Conservation (phyloP, 1,140 invertebrate genomes). For the Drosophila sproati region DNA sequence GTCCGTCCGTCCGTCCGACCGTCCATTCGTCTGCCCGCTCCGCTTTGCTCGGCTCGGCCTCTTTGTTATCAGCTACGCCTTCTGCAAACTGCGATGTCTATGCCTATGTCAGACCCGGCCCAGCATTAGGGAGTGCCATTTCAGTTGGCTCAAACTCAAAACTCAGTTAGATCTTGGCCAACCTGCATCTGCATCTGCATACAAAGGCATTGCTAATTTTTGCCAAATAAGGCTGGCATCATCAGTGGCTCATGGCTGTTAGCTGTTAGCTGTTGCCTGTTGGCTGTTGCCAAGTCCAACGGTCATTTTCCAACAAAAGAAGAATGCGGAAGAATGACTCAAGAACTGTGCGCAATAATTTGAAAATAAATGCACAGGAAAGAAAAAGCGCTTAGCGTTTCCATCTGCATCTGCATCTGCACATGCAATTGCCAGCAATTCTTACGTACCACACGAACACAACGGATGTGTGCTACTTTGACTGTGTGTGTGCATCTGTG, state of each 20-base stretch:
- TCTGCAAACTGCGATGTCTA: conserved; percentile 22
- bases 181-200: conserved; percentile 50
- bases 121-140: conserved; percentile 40
- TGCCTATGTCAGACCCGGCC: not conserved
- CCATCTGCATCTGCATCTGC: conserved; percentile 48
- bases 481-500: not conserved
- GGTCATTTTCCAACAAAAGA: conserved; percentile 73
- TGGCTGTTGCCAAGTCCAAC: conserved; percentile 50
- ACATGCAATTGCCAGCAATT: conserved; percentile 51
- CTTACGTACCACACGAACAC: conserved; percentile 4
- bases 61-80: conserved; percentile 64
- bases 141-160: conserved; percentile 9
- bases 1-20: conserved; percentile 4
- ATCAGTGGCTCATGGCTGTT: conserved; percentile 2
- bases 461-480: conserved; percentile 35
- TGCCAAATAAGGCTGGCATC: conserved; percentile 66
- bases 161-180: conserved; percentile 8
- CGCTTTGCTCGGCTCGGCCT: conserved; percentile 25
- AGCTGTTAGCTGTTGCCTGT: not conserved
- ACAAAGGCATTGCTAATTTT: conserved; percentile 71
- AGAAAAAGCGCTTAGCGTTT: conserved; percentile 67
- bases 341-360: conserved; percentile 77
- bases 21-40: not conserved
- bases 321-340: conserved; percentile 82
- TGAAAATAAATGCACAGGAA: conserved; percentile 78